Percentiles rank a stretch among this genome's conserved stretches.
Evolutionary conservation across 1,140 invertebrate species (phyloP).

Genomic region (Sogatella furcifera): DNA sequence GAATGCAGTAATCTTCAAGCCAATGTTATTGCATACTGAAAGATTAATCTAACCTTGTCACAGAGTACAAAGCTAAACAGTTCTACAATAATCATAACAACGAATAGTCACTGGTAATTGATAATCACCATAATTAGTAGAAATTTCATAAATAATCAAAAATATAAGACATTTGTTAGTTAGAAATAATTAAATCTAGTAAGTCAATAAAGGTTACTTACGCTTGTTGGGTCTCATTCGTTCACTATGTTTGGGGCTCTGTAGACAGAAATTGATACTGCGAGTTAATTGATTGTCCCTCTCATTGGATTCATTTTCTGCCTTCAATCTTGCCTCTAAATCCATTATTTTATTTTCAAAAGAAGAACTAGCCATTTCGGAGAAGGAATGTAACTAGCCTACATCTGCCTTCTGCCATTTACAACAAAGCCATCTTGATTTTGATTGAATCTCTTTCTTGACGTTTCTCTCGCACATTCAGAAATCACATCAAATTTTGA

Average conservation of each 20-base stretch:
- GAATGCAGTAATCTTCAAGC: too few relatives aligned
- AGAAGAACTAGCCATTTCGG: constrained; percentile 31
- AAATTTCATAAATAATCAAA: neutral
- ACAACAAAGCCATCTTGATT: constrained; percentile 10
- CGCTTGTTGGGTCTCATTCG: constrained; percentile 22
- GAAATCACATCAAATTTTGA: too few relatives aligned
- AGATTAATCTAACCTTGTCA: neutral
- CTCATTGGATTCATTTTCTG: constrained; percentile 48
- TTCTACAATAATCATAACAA: neutral
- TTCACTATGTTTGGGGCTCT: constrained; percentile 21
- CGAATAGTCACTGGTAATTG: neutral
- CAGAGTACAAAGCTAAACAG: neutral
- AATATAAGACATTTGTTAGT: neutral
- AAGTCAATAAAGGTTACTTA: constrained; percentile 18
- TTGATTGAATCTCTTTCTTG: neutral
- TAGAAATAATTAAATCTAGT: neutral
- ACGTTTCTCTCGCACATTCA: too few relatives aligned
- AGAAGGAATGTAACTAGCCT: constrained; percentile 1
- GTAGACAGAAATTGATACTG: constrained; percentile 3
- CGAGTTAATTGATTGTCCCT: constrained; percentile 29
- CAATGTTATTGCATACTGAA: too few relatives aligned
- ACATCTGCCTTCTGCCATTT: constrained; percentile 13
- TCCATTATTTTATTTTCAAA: constrained; percentile 50
- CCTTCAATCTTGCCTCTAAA: constrained; percentile 48
- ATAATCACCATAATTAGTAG: too few relatives aligned